Conservation (phyloP, 2,797 vertebrate genomes). For the Ctenopoma multispine region DNA sequence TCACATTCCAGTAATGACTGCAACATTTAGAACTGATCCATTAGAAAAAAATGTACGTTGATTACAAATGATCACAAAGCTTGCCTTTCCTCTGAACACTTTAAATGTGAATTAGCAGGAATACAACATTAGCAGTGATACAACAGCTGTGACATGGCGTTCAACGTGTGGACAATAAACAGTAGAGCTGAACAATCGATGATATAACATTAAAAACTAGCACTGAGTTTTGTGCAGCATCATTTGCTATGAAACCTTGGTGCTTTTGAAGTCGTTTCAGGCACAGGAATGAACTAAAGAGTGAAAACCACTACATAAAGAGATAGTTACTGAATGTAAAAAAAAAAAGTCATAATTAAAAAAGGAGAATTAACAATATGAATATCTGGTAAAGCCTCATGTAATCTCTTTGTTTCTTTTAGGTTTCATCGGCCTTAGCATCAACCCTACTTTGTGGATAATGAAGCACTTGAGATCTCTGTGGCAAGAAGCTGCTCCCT, state of each 20-base stretch:
- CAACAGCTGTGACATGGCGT: background rate
- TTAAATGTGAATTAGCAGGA: background rate
- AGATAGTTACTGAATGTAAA: background rate
- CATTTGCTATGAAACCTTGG: background rate
- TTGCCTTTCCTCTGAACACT: constrained; percentile 12
- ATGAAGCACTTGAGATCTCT: constrained; percentile 81
- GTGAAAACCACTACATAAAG: background rate
- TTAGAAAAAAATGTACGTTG: background rate
- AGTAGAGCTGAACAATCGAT: background rate
- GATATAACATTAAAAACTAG: background rate
- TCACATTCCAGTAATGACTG: too few relatives aligned
- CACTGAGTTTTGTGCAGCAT: background rate
- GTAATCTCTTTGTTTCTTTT: constrained; percentile 52
- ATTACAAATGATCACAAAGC: background rate
- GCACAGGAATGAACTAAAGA: background rate
- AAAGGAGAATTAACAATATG: background rate
- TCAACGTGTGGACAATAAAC: background rate
- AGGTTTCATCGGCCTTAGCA: constrained; percentile 97
- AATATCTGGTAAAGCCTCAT: constrained; percentile 19
- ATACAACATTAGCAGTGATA: background rate
- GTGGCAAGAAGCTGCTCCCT: constrained; percentile 67
- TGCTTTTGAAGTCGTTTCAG: background rate
- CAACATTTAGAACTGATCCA: too few relatives aligned
- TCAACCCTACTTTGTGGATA: constrained; percentile 59
- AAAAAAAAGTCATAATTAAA: background rate